phyloP scores from a whole-genome alignment of 2,888 invertebrate species.

The Dicyrtoma fusca region DNA sequence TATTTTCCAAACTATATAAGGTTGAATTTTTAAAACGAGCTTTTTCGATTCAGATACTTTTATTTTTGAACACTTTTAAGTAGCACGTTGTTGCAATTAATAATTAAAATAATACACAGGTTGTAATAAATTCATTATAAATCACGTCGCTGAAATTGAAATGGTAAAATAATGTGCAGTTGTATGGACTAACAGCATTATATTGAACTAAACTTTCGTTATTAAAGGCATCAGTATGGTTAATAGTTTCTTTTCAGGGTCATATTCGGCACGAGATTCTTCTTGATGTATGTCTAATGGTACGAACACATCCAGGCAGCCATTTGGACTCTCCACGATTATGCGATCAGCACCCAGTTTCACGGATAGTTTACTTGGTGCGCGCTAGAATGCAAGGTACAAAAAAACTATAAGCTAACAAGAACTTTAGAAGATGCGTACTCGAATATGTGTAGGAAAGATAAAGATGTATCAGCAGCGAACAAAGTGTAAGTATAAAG shows the following conservation, averaged over 20 bases:
- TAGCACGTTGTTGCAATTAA: too few species aligned
- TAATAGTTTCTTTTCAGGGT: conserved; percentile 44
- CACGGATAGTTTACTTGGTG: conserved; percentile 47
- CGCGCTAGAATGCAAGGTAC: conserved; percentile 40
- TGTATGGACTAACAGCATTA: too few species aligned
- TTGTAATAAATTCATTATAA: too few species aligned
- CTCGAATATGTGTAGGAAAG: not conserved
- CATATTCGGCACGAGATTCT: conserved; percentile 51
- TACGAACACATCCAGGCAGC: conserved; percentile 50
- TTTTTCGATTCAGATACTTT: too few species aligned
- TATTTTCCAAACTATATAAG: too few species aligned
- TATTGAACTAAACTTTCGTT: too few species aligned
- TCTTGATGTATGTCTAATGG: conserved; percentile 54
- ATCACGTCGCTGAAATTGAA: too few species aligned
- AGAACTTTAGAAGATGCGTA: not conserved
- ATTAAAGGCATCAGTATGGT: conserved; percentile 48
- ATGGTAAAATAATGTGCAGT: too few species aligned
- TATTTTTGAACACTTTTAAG: too few species aligned
- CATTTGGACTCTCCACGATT: conserved; percentile 52
- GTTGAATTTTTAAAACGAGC: too few species aligned
- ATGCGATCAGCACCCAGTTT: conserved; percentile 53
- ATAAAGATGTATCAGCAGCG: too few species aligned
- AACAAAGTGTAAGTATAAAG: not conserved
- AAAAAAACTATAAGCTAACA: not conserved
- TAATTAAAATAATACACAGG: too few species aligned